Percentiles rank a stretch among this genome's conserved stretches.
phyloP scores from a whole-genome alignment of 2,888 invertebrate genomes.

The Apomyelois bistriatella region DNA sequence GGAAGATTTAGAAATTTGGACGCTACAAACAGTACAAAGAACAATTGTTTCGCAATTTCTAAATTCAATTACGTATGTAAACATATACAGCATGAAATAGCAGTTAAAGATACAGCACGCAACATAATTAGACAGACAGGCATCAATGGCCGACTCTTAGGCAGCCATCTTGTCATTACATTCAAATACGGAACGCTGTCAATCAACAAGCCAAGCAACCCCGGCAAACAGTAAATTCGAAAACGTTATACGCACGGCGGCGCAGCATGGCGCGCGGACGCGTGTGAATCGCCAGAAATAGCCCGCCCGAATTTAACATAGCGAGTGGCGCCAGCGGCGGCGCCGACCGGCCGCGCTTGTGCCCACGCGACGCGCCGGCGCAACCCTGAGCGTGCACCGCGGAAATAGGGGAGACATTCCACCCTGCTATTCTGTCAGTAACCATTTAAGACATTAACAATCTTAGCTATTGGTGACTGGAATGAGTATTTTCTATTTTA shows the following conservation, averaged over 20 bases:
- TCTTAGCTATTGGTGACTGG: background rate
- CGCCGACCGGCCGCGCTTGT: conserved; percentile 57
- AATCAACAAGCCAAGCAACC: conserved; percentile 6
- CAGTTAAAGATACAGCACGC: no score
- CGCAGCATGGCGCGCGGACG: conserved; percentile 46
- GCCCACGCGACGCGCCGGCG: conserved; percentile 27
- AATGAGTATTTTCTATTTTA: no score
- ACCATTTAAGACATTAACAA: background rate
- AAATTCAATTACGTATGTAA: background rate
- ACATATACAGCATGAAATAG: no score
- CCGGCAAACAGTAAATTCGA: conserved; percentile 36
- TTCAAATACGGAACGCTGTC: conserved; percentile 7
- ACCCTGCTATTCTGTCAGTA: conserved; percentile 11
- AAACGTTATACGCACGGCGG: conserved; percentile 58
- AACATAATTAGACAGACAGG: background rate
- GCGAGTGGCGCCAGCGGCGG: conserved; percentile 69
- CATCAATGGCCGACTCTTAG: background rate
- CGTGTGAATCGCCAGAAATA: conserved; percentile 76
- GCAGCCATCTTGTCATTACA: conserved; percentile 3
- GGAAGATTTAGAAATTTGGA: background rate
- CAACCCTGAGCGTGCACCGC: conserved; percentile 25
- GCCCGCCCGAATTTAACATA: conserved; percentile 73
- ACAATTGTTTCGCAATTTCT: background rate
- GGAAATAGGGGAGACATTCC: conserved; percentile 24
- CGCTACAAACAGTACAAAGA: background rate